Conservation (phyloP, 2,888 invertebrate species). For the Harpagoxenus sublaevis region DNA sequence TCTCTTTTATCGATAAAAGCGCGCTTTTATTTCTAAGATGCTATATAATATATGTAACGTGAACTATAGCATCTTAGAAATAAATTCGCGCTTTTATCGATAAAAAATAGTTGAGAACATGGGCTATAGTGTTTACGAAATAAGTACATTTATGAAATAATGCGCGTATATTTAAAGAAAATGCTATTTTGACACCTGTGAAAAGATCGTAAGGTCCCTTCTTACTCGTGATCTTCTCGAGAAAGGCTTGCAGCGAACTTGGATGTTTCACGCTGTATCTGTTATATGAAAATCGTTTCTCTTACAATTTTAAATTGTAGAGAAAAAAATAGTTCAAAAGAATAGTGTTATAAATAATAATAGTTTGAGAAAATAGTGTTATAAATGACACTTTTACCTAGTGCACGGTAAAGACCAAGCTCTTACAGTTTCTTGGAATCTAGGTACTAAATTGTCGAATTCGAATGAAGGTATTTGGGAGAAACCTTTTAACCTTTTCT, state of each 20-base stretch:
- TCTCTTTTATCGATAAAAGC: too few species aligned
- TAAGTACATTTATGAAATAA: neutral
- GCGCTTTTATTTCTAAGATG: too few species aligned
- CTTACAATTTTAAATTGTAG: neutral
- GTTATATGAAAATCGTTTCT: neutral
- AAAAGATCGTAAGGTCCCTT: constrained; percentile 76
- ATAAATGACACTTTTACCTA: constrained; percentile 53
- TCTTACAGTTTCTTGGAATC: constrained; percentile 57
- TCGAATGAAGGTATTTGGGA: constrained; percentile 69
- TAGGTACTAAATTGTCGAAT: constrained; percentile 67
- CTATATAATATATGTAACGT: too few species aligned
- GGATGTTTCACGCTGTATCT: constrained; percentile 70
- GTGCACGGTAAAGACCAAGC: constrained; percentile 67
- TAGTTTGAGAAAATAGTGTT: neutral
- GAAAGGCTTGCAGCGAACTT: constrained; percentile 50
- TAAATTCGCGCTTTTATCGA: too few species aligned
- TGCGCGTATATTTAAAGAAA: neutral
- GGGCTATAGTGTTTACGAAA: neutral
- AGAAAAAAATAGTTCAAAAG: neutral
- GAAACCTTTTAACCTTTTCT: constrained; percentile 56
- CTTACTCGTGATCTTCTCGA: constrained; percentile 68
- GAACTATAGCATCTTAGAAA: too few species aligned
- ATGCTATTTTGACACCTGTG: constrained; percentile 65
- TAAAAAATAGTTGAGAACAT: too few species aligned
- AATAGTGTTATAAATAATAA: neutral